phyloP scores from a whole-genome alignment of 1,140 invertebrate genomes.

The Phortica variegata region DNA sequence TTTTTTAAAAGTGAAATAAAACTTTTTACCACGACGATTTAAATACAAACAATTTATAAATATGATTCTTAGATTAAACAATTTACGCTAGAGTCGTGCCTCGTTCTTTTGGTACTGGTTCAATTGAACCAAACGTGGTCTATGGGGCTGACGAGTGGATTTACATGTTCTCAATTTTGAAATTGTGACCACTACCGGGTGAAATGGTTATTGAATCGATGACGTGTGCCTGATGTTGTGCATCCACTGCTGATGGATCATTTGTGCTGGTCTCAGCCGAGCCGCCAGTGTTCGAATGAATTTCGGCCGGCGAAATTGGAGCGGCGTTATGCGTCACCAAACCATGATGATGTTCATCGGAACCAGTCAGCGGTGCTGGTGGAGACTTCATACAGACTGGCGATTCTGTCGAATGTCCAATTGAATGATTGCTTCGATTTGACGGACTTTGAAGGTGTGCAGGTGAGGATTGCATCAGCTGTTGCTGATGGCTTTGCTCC shows the following conservation, averaged over 20 bases:
- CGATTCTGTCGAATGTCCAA: constrained; percentile 29
- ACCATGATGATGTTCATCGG: constrained; percentile 29
- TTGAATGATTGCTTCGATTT: constrained; percentile 38
- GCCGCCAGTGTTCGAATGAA: constrained; percentile 21
- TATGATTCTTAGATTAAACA: too few species aligned
- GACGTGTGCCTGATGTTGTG: constrained; percentile 32
- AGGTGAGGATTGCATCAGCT: constrained; percentile 28
- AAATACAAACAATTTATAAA: too few species aligned
- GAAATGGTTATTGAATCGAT: constrained; percentile 55
- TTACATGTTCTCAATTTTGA: constrained; percentile 55
- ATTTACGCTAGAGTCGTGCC: too few species aligned
- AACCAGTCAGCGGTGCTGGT: constrained; percentile 9
- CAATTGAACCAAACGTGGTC: too few species aligned
- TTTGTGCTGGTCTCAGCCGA: constrained; percentile 18
- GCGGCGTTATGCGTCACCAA: constrained; percentile 2
- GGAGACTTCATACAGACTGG: constrained; percentile 32
- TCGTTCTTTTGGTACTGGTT: too few species aligned
- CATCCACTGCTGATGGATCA: constrained; percentile 4
- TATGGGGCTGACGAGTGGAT: too few species aligned
- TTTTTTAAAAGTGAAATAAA: too few species aligned
- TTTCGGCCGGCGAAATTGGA: constrained; percentile 5
- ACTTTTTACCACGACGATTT: too few species aligned
- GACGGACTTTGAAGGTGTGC: constrained; percentile 40
- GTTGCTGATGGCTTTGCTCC: too few species aligned
- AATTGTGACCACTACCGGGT: constrained; percentile 41